These are phyloP conservation scores for Acromyrmex heyeri DNA, from an alignment of 1,140 invertebrate genomes.

Conservation along the genomic window DNA sequence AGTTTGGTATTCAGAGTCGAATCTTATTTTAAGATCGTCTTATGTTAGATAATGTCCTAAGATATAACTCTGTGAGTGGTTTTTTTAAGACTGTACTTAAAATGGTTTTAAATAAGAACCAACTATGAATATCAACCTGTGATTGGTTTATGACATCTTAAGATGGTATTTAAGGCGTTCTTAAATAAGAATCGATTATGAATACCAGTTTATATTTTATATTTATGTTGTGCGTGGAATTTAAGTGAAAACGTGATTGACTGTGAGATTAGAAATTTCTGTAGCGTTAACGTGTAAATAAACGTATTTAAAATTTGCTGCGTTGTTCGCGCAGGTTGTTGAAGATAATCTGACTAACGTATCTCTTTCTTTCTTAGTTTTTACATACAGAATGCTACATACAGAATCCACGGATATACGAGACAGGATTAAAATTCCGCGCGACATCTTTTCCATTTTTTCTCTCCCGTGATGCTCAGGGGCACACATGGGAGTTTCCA, in stretches of 20 bases:
- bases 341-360: neutral
- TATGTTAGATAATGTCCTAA: no score
- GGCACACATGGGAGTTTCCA: slow-evolving; percentile 75
- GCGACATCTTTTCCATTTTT: slow-evolving; percentile 78
- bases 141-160: no score
- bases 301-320: neutral
- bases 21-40: no score
- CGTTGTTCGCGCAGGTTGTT: neutral
- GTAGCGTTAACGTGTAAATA: slow-evolving; percentile 8
- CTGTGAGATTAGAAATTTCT: neutral
- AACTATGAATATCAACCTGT: no score
- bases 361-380: neutral
- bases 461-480: slow-evolving; percentile 63
- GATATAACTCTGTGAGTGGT: no score
- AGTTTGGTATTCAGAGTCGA: no score
- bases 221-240: neutral
- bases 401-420: slow-evolving; percentile 19
- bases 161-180: no score
- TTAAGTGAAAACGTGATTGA: neutral
- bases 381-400: neutral
- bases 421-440: slow-evolving; percentile 80
- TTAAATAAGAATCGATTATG: no score
- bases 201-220: neutral
- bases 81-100: no score
- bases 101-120: no score